Percentiles rank a stretch among this genome's conserved stretches.
phyloP scores from a whole-genome alignment of 2,113 vertebrate genomes.

The Narcine bancroftii region DNA sequence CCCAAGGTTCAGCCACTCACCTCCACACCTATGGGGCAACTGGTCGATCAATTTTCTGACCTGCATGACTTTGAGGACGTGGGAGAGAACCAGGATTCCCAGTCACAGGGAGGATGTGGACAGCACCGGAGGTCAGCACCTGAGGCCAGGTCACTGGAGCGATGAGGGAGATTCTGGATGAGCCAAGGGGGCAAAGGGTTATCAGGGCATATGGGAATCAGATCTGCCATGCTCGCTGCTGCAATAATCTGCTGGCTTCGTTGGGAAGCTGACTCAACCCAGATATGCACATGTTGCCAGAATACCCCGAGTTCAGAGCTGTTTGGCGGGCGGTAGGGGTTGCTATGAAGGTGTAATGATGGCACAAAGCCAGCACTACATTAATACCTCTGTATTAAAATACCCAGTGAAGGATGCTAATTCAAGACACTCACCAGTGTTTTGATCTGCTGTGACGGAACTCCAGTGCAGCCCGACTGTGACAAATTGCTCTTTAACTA shows the following conservation, averaged over 20 bases:
- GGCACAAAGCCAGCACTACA: neutral
- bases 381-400: neutral
- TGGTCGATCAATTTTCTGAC: too few relatives aligned
- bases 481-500: conserved; percentile 17
- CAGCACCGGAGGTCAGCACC: too few relatives aligned
- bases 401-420: neutral
- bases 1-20: too few relatives aligned
- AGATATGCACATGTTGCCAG: neutral
- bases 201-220: too few relatives aligned
- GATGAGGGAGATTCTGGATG: too few relatives aligned
- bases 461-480: neutral
- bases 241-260: neutral
- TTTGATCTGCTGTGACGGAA: conserved; percentile 18
- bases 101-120: too few relatives aligned
- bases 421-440: neutral
- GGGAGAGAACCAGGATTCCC: too few relatives aligned
- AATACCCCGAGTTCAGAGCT: neutral
- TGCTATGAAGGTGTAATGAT: neutral
- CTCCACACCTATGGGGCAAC: too few relatives aligned
- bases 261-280: neutral
- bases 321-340: neutral
- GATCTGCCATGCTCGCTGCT: too few relatives aligned
- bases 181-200: too few relatives aligned
- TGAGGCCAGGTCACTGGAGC: too few relatives aligned
- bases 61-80: too few relatives aligned